A percentile compares a stretch with the other conserved stretches of the same genome.
Evolutionary conservation across 2,113 vertebrate genomes (phyloP).

Genomic region (Natator depressus): DNA sequence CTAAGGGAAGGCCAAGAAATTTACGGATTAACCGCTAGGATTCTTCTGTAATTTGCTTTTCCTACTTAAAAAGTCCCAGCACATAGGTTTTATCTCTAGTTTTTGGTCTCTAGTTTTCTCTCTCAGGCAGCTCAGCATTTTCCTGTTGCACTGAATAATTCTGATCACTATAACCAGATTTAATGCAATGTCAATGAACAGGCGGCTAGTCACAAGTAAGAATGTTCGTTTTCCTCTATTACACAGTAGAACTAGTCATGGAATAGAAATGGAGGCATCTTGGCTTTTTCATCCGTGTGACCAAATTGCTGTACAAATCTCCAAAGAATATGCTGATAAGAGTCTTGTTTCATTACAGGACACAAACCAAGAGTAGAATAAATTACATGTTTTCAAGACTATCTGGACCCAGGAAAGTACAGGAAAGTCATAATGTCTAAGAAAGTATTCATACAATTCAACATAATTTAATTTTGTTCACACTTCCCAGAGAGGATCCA

Average conservation of each 20-base stretch:
- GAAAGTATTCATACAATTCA: background rate
- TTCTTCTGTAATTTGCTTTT: background rate
- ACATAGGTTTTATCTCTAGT: background rate
- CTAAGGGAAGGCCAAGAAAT: background rate
- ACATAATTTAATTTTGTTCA: background rate
- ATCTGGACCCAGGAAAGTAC: background rate
- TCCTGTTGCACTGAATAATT: background rate
- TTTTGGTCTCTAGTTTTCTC: background rate
- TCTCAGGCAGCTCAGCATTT: background rate
- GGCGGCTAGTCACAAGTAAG: background rate
- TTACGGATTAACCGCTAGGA: background rate
- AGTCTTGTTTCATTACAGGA: background rate
- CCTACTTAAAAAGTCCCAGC: background rate
- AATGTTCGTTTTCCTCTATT: background rate
- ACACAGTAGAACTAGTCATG: background rate
- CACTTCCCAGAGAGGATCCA: background rate
- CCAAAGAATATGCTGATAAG: background rate
- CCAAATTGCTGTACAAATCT: background rate
- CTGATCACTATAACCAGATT: background rate
- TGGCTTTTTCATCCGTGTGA: background rate
- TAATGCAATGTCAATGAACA: background rate
- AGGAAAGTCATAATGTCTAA: background rate
- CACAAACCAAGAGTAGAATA: background rate
- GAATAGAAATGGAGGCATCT: background rate
- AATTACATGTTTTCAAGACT: background rate